Conservation (phyloP, 2,113 vertebrate species). For the Conger conger region DNA sequence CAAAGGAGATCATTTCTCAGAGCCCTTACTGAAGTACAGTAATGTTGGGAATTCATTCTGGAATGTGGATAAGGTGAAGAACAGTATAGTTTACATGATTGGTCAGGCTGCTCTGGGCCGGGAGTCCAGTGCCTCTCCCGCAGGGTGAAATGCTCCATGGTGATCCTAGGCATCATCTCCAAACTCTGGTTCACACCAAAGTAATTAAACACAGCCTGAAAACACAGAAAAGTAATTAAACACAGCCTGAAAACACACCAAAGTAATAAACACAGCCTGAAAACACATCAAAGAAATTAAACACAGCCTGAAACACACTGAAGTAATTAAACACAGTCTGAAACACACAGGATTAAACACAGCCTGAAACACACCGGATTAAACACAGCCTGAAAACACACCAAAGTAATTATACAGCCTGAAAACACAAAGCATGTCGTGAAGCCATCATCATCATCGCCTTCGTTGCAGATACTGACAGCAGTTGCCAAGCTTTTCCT, state of each 20-base stretch:
- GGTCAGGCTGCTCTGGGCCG: conserved; percentile 68
- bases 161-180: conserved; percentile 79
- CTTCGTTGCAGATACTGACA: neutral
- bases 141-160: conserved; percentile 67
- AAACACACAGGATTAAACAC: too few species aligned
- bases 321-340: conserved; percentile 93
- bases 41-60: neutral
- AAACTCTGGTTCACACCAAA: conserved; percentile 85
- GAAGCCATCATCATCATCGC: neutral
- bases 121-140: conserved; percentile 61
- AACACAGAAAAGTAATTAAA: conserved; percentile 79
- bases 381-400: conserved; percentile 86
- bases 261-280: conserved; percentile 93
- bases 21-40: neutral
- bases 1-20: neutral
- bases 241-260: conserved; percentile 87
- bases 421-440: conserved; percentile 25
- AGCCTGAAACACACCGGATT: too few species aligned
- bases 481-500: neutral
- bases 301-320: conserved; percentile 87
- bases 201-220: conserved; percentile 88
- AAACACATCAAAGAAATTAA: conserved; percentile 88
- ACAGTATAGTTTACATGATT: conserved; percentile 83
- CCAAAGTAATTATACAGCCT: conserved; percentile 93
- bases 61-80: conserved; percentile 3